These are phyloP conservation scores for Halcyon chelicuti DNA, from an alignment of 2,797 vertebrate species.

Conservation along the genomic window DNA sequence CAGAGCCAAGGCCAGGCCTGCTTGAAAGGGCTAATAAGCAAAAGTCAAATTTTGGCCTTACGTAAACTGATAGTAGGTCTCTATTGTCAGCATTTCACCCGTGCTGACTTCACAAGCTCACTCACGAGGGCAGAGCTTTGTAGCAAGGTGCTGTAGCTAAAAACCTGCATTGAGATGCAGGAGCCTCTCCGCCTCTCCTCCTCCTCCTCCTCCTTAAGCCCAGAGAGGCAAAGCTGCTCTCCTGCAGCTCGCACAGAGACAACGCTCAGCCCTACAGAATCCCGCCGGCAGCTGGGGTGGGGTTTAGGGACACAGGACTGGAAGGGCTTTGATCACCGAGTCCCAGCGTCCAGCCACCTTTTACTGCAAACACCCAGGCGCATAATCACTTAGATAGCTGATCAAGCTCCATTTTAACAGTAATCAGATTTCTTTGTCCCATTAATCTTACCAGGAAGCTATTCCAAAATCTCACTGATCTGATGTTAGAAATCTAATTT, in stretches of 20 bases:
- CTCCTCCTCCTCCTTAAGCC: neutral
- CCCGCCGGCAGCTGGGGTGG: neutral
- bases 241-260: neutral
- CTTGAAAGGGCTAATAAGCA: neutral
- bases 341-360: neutral
- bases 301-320: neutral
- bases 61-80: neutral
- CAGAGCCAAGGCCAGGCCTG: neutral
- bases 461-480: constrained; percentile 41
- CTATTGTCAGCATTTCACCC: neutral
- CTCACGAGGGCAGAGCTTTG: rapidly evolving
- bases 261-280: neutral
- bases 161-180: neutral
- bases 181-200: neutral
- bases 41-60: neutral
- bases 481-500: constrained; percentile 57
- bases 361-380: neutral
- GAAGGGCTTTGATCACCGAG: neutral
- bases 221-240: neutral
- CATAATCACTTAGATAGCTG: neutral
- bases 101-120: neutral
- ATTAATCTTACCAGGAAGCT: constrained; percentile 40
- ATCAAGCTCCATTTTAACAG: constrained; percentile 45
- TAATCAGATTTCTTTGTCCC: constrained; percentile 60
- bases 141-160: neutral